These are phyloP conservation scores for Syngnathus rostellatus DNA, from an alignment of 2,797 vertebrate species.

Conservation along the genomic window DNA sequence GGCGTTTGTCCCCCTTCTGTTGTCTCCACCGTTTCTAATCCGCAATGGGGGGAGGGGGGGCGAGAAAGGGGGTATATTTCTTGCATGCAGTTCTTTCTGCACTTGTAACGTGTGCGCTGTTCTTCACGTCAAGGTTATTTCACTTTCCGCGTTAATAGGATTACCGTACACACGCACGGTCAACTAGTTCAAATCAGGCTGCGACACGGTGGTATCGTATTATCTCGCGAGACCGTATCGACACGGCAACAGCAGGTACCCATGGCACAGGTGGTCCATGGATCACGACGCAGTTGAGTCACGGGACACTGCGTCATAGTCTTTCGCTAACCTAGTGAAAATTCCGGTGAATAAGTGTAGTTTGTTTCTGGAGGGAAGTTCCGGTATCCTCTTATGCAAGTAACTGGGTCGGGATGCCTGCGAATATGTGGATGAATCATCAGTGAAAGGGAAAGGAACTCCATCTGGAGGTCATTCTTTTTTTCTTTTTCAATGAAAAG, in stretches of 20 bases:
- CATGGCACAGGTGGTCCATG: background rate
- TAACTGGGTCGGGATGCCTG: too few species aligned
- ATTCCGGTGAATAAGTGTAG: background rate
- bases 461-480: background rate
- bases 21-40: background rate
- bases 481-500: background rate
- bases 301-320: background rate
- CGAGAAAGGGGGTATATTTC: background rate
- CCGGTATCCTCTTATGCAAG: too few species aligned
- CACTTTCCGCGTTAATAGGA: background rate
- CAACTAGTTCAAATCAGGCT: background rate
- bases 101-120: background rate
- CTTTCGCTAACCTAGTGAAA: background rate
- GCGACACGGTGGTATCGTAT: background rate
- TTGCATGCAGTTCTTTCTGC: background rate
- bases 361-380: background rate
- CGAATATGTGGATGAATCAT: too few species aligned
- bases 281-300: background rate
- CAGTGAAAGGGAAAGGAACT: background rate
- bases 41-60: background rate
- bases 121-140: constrained; percentile 1
- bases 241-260: background rate
- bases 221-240: background rate
- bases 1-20: background rate
- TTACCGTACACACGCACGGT: background rate